A percentile compares a stretch with the other conserved stretches of the same genome.
These are phyloP conservation scores for Melanotaenia boesemani DNA, from an alignment of 2,797 vertebrate species.

Conservation along the genomic window DNA sequence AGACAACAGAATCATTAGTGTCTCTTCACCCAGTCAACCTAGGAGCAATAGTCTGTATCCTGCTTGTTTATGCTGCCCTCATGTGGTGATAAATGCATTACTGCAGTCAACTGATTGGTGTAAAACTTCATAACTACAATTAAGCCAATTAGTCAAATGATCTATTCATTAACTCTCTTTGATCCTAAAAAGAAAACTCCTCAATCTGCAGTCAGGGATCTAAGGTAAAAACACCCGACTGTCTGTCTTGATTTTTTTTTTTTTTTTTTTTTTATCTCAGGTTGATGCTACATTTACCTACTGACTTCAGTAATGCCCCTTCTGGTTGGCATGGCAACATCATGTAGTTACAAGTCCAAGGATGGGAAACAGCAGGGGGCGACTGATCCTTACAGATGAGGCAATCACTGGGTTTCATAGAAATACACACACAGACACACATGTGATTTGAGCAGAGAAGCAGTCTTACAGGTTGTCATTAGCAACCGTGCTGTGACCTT, in stretches of 20 bases:
- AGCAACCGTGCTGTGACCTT: slow-evolving; percentile 76
- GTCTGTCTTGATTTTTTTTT: slow-evolving; percentile 32
- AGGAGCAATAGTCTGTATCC: not conserved
- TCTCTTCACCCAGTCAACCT: not conserved
- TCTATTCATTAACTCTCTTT: slow-evolving; percentile 12
- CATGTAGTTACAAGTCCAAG: slow-evolving; percentile 33
- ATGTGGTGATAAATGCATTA: not conserved
- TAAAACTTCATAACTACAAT: slow-evolving; percentile 1
- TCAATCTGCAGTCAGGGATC: not conserved
- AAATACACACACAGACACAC: slow-evolving; percentile 12
- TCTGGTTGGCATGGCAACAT: slow-evolving; percentile 66
- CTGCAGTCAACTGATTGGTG: not conserved
- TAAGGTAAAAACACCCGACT: slow-evolving; percentile 8
- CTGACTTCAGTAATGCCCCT: slow-evolving; percentile 48
- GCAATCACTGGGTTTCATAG: slow-evolving; percentile 5
- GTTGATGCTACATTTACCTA: slow-evolving; percentile 61
- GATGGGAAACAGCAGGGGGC: slow-evolving; percentile 80
- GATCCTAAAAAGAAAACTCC: not conserved
- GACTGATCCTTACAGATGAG: slow-evolving; percentile 70
- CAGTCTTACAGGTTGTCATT: slow-evolving; percentile 76
- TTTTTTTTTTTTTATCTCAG: slow-evolving; percentile 34
- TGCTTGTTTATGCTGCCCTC: slow-evolving; percentile 13
- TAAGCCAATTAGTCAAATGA: slow-evolving; percentile 18
- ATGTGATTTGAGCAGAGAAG: slow-evolving; percentile 34
- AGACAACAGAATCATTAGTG: not conserved